phyloP scores from a whole-genome alignment of 2,888 invertebrate genomes.

The Drosophila mimica region DNA sequence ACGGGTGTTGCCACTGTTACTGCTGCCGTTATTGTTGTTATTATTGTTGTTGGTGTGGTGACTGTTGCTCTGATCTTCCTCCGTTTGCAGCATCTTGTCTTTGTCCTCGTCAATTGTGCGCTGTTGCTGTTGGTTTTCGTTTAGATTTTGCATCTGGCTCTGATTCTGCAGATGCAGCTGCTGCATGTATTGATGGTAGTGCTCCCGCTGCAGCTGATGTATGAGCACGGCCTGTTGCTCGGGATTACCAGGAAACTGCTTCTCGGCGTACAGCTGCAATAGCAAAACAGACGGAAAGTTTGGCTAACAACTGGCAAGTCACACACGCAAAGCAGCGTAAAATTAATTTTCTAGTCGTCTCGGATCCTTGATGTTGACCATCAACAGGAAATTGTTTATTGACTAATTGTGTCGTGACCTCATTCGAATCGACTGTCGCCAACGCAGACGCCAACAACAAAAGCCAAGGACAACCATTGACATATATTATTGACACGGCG shows the following conservation, averaged over 20 bases:
- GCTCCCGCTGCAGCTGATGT: conserved; percentile 98
- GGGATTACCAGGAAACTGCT: conserved; percentile 94
- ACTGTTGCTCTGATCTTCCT: conserved; percentile 13
- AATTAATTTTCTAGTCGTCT: neutral
- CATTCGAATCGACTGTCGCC: conserved; percentile 26
- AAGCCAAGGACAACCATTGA: conserved; percentile 13
- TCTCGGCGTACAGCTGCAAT: conserved; percentile 92
- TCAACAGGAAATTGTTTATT: neutral
- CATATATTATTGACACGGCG: conserved; percentile 56
- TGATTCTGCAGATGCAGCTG: conserved; percentile 88
- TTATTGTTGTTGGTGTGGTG: conserved; percentile 33
- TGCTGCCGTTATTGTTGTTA: conserved; percentile 2
- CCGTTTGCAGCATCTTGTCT: conserved; percentile 8
- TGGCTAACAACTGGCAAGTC: neutral
- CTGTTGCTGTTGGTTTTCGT: conserved; percentile 37
- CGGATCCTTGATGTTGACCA: conserved; percentile 16
- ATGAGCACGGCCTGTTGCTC: conserved; percentile 97
- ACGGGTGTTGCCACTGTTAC: conserved; percentile 24
- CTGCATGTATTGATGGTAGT: conserved; percentile 99
- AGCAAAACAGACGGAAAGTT: neutral
- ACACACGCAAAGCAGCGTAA: neutral
- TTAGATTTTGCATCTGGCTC: conserved; percentile 38
- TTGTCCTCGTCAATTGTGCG: conserved; percentile 9
- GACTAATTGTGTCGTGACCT: conserved; percentile 60
- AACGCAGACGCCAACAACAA: conserved; percentile 1